These are phyloP conservation scores for Phaethon lepturus DNA, from an alignment of 2,113 vertebrate species.

Conservation along the genomic window DNA sequence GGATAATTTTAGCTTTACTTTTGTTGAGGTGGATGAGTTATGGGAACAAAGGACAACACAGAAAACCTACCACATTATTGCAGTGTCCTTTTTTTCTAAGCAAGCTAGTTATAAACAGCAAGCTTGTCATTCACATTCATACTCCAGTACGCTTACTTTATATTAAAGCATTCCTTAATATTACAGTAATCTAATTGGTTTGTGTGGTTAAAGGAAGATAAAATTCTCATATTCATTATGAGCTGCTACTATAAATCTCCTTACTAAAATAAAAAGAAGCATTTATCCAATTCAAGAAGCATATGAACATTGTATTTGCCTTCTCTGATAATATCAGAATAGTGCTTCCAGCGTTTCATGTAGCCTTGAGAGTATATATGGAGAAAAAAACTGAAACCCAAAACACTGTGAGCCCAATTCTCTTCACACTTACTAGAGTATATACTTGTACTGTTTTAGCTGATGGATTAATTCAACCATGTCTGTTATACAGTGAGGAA, in stretches of 20 bases:
- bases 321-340: not conserved
- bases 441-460: not conserved
- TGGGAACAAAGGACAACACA: not conserved
- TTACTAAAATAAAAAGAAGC: not conserved
- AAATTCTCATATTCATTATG: slow-evolving; percentile 19
- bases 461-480: not conserved
- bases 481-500: not conserved
- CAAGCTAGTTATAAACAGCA: not conserved
- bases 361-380: not conserved
- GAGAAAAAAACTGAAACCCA: not conserved
- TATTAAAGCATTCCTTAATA: not conserved
- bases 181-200: not conserved
- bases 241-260: not conserved
- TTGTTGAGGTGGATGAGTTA: not conserved
- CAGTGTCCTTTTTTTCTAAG: not conserved
- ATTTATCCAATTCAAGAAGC: not conserved
- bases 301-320: not conserved
- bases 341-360: not conserved
- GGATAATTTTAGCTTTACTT: not conserved
- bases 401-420: not conserved
- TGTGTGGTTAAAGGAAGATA: not conserved
- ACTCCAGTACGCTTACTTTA: not conserved
- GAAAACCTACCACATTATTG: not conserved
- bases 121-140: not conserved
- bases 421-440: not conserved